Percentiles rank a stretch among this genome's conserved stretches.
These are phyloP conservation scores for Drosophila kepulauana DNA, from an alignment of 1,140 invertebrate genomes.

Conservation along the genomic window DNA sequence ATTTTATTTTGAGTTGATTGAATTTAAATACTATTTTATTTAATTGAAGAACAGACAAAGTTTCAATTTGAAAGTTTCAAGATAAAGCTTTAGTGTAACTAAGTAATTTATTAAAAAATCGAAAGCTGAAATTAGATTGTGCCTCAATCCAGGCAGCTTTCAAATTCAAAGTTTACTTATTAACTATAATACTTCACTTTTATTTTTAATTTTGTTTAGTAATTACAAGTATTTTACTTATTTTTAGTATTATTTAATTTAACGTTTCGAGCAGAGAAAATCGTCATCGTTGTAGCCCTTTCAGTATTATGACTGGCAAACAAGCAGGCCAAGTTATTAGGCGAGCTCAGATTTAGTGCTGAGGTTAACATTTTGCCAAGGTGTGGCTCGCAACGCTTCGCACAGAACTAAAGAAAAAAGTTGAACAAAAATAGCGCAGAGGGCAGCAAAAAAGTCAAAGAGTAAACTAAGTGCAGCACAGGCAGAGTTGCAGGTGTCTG, in stretches of 20 bases:
- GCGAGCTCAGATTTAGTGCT: conserved; percentile 59
- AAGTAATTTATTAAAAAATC: too few species aligned
- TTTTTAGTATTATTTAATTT: neutral
- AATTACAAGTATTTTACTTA: too few species aligned
- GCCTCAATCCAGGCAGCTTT: too few species aligned
- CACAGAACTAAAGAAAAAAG: conserved; percentile 1
- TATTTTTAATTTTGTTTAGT: too few species aligned
- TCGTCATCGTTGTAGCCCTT: conserved; percentile 6
- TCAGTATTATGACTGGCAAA: conserved; percentile 46
- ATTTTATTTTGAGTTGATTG: too few species aligned
- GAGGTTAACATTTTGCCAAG: conserved; percentile 56
- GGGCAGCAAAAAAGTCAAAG: conserved; percentile 42
- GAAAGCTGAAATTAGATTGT: too few species aligned
- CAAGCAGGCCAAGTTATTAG: conserved; percentile 52
- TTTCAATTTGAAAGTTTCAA: too few species aligned
- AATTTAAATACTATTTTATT: too few species aligned
- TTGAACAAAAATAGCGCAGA: conserved; percentile 29
- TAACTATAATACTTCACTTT: too few species aligned
- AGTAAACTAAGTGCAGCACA: conserved; percentile 39
- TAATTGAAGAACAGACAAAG: too few species aligned
- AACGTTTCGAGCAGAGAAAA: neutral
- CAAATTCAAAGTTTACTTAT: too few species aligned
- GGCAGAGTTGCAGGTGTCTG: conserved; percentile 39
- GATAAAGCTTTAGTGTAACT: too few species aligned
- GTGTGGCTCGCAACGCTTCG: conserved; percentile 26